These are phyloP conservation scores for Oceanodroma leucorhoa DNA, from an alignment of 2,797 vertebrate species.

Conservation along the genomic window DNA sequence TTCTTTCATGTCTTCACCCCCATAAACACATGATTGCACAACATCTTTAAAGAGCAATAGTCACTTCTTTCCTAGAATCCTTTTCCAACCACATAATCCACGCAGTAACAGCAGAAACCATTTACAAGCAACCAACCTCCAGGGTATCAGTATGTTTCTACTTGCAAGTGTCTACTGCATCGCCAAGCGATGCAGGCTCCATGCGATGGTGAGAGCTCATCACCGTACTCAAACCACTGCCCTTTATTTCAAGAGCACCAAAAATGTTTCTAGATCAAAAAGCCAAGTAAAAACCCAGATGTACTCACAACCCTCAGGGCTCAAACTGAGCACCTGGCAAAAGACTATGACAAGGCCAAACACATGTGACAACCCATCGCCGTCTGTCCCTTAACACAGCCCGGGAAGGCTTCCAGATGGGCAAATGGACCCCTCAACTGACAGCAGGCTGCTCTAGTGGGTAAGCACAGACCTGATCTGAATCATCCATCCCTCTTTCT, in stretches of 20 bases:
- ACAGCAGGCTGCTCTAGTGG: neutral
- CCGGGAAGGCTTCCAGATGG: neutral
- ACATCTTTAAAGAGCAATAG: neutral
- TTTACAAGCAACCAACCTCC: neutral
- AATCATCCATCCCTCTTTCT: neutral
- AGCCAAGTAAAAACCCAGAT: neutral
- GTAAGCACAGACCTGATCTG: fast-evolving
- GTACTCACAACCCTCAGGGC: neutral
- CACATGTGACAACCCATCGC: neutral
- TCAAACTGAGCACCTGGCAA: neutral
- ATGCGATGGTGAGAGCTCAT: fast-evolving
- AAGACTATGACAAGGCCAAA: neutral
- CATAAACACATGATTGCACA: neutral
- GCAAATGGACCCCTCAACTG: neutral
- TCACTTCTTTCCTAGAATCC: neutral
- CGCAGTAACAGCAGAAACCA: neutral
- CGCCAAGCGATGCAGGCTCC: neutral
- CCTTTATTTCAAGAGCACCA: neutral
- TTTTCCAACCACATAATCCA: neutral
- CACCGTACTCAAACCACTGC: neutral
- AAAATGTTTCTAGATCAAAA: neutral
- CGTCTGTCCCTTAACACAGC: neutral
- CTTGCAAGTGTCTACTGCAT: neutral
- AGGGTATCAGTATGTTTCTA: neutral
- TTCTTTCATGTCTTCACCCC: neutral